phyloP scores from a whole-genome alignment of 92 coral and sea anemone genomes.

The Nematostella vectensis region DNA sequence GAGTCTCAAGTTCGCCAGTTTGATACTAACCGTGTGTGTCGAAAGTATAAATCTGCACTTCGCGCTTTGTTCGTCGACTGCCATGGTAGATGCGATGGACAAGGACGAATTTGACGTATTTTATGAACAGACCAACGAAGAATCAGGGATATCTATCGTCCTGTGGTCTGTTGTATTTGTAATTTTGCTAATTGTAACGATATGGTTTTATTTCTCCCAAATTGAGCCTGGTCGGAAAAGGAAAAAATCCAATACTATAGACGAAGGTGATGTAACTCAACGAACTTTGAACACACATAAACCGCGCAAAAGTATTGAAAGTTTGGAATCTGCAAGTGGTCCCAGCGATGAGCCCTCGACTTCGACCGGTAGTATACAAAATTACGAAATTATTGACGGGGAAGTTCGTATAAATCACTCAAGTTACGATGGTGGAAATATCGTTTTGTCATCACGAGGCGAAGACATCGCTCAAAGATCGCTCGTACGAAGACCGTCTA shows the following conservation, averaged over 20 bases:
- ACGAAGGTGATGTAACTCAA: conserved; percentile 55
- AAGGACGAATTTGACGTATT: background rate
- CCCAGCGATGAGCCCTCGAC: conserved; percentile 16
- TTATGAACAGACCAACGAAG: conserved; percentile 7
- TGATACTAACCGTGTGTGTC: too few species aligned
- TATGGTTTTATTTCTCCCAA: conserved; percentile 70
- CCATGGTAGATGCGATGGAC: too few species aligned
- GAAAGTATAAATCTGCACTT: too few species aligned
- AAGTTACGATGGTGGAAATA: conserved; percentile 31
- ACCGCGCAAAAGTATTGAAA: conserved; percentile 28
- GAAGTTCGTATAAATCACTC: conserved; percentile 85
- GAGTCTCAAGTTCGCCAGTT: too few species aligned
- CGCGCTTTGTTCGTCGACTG: too few species aligned
- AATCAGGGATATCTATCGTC: conserved; percentile 52
- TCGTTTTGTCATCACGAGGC: conserved; percentile 13
- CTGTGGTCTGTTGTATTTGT: conserved; percentile 68
- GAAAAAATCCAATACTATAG: conserved; percentile 21
- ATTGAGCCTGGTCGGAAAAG: conserved; percentile 37
- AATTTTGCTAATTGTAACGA: conserved; percentile 50
- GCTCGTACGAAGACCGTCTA: conserved; percentile 52
- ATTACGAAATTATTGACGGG: conserved; percentile 63
- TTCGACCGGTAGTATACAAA: background rate
- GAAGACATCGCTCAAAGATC: conserved; percentile 4
- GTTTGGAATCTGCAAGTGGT: conserved; percentile 6
- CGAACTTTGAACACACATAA: conserved; percentile 48